A percentile compares a stretch with the other conserved stretches of the same genome.
These are phyloP conservation scores for Callithrix jacchus DNA, from an alignment of 2,113 vertebrate genomes.

Conservation along the genomic window DNA sequence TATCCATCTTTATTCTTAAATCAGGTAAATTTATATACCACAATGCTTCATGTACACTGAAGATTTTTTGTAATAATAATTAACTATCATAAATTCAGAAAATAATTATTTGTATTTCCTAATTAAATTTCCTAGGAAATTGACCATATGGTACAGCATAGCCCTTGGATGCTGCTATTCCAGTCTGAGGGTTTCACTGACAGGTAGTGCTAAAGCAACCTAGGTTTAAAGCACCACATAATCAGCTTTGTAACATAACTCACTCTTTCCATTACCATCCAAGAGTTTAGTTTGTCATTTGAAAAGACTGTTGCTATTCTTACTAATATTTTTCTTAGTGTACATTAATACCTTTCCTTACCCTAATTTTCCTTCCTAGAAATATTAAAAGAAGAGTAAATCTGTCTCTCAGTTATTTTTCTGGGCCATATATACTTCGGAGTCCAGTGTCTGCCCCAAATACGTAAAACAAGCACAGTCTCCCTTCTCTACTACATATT, in stretches of 20 bases:
- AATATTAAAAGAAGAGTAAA: not conserved
- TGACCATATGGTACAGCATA: not conserved
- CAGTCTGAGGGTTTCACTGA: not conserved
- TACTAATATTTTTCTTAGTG: not conserved
- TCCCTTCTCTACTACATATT: not conserved
- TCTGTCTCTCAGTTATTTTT: not conserved
- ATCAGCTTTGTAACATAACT: not conserved
- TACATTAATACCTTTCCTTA: not conserved
- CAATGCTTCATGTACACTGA: not conserved
- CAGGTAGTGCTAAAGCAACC: not conserved
- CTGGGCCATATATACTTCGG: not conserved
- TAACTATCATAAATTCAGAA: not conserved
- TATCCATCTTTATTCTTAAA: not conserved
- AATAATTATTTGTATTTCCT: not conserved
- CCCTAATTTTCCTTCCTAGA: not conserved
- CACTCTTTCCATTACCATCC: not conserved
- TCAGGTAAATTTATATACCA: not conserved
- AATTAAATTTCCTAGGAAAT: not conserved
- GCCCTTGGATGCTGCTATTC: not conserved
- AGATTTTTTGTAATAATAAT: not conserved
- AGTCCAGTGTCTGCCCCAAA: not conserved
- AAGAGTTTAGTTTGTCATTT: not conserved
- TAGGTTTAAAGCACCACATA: not conserved
- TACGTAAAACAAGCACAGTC: not conserved
- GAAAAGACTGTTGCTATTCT: not conserved